These are phyloP conservation scores for Lepidurus couesii DNA, from an alignment of 1,140 invertebrate genomes.

Conservation along the genomic window DNA sequence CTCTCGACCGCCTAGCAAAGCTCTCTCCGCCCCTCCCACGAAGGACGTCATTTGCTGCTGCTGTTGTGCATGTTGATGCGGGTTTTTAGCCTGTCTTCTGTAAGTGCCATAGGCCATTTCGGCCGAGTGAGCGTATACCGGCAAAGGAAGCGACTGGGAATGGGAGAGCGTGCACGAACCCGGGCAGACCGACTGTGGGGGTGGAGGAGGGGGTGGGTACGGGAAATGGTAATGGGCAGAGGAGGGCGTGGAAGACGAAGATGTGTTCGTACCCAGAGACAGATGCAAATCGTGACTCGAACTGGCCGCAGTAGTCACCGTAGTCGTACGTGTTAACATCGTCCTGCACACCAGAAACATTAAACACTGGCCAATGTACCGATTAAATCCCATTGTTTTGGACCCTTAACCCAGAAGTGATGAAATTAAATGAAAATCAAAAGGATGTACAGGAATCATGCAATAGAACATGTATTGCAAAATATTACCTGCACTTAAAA, in stretches of 20 bases:
- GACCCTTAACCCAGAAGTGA: not conserved
- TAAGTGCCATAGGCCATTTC: slow-evolving; percentile 33
- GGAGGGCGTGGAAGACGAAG: slow-evolving; percentile 27
- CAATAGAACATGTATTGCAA: not conserved
- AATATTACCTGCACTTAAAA: not conserved
- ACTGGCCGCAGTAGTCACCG: slow-evolving; percentile 30
- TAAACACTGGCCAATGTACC: not conserved
- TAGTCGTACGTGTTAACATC: slow-evolving; percentile 29
- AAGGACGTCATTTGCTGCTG: slow-evolving; percentile 32
- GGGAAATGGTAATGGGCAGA: slow-evolving; percentile 3
- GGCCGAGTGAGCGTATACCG: slow-evolving; percentile 32
- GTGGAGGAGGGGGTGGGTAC: slow-evolving; percentile 28
- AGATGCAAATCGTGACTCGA: slow-evolving; percentile 34
- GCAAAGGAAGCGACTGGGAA: slow-evolving; percentile 22
- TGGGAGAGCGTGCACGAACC: not conserved
- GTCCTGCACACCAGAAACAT: slow-evolving; percentile 1
- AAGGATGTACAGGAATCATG: slow-evolving; percentile 3
- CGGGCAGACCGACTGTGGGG: slow-evolving; percentile 14
- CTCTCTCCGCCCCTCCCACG: slow-evolving; percentile 27
- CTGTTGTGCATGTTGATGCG: not conserved
- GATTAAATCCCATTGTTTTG: not conserved
- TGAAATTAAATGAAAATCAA: not conserved
- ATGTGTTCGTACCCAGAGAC: slow-evolving; percentile 11
- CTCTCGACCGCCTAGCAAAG: slow-evolving; percentile 30
- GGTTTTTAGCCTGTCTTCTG: not conserved